Evolutionary conservation across 2,888 invertebrate species (phyloP), one percentile per base, ranked within the genome.

Genomic region (Parnassius apollo): DNA sequence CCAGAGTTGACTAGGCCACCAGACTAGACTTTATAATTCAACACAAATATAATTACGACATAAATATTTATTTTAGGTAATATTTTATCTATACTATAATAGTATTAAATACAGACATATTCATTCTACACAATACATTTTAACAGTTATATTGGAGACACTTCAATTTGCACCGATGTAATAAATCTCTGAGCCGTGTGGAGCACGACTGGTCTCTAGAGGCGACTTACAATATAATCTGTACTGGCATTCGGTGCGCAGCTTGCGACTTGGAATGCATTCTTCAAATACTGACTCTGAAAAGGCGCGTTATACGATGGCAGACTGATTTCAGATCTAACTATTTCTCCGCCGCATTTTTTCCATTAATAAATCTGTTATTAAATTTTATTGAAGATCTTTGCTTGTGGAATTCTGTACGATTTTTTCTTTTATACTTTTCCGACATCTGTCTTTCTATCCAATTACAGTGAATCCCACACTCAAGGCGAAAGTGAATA

Each of bases 81-180:
- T 3, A 25, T 0, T 25, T 25, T 1, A 35, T 7, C 35, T 4
- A 4, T 0, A 35, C 35, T 4, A 35, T 35, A 25, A 35, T 35
- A 25, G 25, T 35, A 35, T 35, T 35, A 35, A 35, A 3, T 7
- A 35, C 35, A 35, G 35, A 35, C 4, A 35, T 35, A 7, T 35
- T 35, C 35, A 4, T 35, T 35, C 35, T 35, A 35, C 35, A 35
- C 35, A 35, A 35, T 35, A 50, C 46, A 49, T 59, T 46, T 35
- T 10, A 35, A 11, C 59, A 12, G 42, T 48, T 46, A 60, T 46
- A 54, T 60, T 42, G 48, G 54, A 18, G 35, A 54, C 48, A 54
- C 46, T 59, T 59, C 59, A 60, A 60, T 54, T 60, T 60, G 59
- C 42, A 49, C 42, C 25, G 35, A 35, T n/a, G 46, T 52, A 52